Evolutionary conservation across 2,797 vertebrate genomes (phyloP), one percentile per base, ranked within the genome.

Genomic region (Microhierax caerulescens): DNA sequence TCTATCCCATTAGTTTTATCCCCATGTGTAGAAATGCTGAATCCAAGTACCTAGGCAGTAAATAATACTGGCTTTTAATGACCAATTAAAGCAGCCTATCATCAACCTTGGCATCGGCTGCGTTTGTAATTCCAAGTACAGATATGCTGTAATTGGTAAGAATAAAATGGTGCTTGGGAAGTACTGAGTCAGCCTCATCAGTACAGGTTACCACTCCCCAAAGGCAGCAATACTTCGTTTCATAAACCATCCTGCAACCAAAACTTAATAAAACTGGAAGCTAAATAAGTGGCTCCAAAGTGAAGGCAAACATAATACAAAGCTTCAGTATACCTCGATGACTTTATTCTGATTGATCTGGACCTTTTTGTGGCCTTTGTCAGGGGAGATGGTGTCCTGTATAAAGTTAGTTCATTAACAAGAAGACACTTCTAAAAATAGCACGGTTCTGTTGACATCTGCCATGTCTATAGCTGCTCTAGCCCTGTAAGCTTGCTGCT

Each of bases 1-100:
- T 90, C 63, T 88, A 83, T 91, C n/a, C 56, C 82, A 92, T 96
- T 97, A 92, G 56, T 82, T 97, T 97, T 96, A 96, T 97, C 67
- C 84, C 70, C 51, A 54, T 74, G 41, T 82, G n/a, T 60, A 87
- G 91, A 95, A 97, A 93, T 93, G 79, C 69, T 95, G 85, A 97
- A 90, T 97, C 83, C 50, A 92, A 85, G 68, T 80, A 95, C 88
- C 60, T 96, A 84, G 57, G 54, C 65, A 81, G 75, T 96, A 95
- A 97, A 97, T 70, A 93, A 95, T 94, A 75, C 45, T 82, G 83
- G n/a, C 43, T 94, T 96, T 91, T 96, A 95, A 95, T 87, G 84
- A 93, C 67, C 74, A 83, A 79, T 90, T 95, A 96, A 95, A 88
- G 54, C 72, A 96, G 57, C 53, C 36, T 50, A 5, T 76, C 48